Percentiles rank a stretch among this genome's conserved stretches.
These are phyloP conservation scores for Holocentrus rufus DNA, from an alignment of 2,797 vertebrate species.

Conservation along the genomic window DNA sequence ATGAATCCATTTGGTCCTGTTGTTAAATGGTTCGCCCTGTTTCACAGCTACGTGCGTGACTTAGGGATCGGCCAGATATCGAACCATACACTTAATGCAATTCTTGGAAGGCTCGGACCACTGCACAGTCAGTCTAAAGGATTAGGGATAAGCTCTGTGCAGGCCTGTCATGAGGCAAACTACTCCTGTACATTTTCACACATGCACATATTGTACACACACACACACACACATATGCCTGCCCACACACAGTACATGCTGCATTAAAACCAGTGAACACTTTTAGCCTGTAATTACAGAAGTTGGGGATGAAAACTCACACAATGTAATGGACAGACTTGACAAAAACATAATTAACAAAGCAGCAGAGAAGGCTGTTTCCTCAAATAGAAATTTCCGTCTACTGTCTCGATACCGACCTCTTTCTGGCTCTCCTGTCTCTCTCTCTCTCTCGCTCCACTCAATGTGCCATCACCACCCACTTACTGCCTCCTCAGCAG, in stretches of 20 bases:
- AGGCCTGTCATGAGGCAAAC: conserved; percentile 13
- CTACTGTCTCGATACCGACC: conserved; percentile 58
- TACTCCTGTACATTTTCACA: conserved; percentile 6
- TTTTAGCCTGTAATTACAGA: conserved; percentile 24
- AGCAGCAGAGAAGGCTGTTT: conserved; percentile 52
- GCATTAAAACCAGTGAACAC: not conserved
- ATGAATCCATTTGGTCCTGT: conserved; percentile 35
- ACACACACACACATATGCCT: not conserved
- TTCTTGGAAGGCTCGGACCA: conserved; percentile 24
- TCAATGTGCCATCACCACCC: conserved; percentile 74
- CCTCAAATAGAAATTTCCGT: conserved; percentile 68
- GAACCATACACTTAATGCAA: conserved; percentile 40
- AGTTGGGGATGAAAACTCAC: conserved; percentile 39
- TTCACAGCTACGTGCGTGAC: conserved; percentile 37
- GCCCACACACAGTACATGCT: not conserved
- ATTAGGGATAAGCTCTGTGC: conserved; percentile 22
- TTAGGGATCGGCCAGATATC: conserved; percentile 42
- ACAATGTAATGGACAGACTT: conserved; percentile 52
- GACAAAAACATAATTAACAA: conserved; percentile 62
- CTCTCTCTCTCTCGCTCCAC: conserved; percentile 50
- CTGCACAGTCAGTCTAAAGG: conserved; percentile 18
- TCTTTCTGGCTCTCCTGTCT: conserved; percentile 54
- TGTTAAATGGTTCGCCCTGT: conserved; percentile 46
- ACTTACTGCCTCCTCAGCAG: conserved; percentile 80
- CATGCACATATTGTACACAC: not conserved